Evolutionary conservation across 2,888 invertebrate species (phyloP).

Genomic region (Acleris sparsana): DNA sequence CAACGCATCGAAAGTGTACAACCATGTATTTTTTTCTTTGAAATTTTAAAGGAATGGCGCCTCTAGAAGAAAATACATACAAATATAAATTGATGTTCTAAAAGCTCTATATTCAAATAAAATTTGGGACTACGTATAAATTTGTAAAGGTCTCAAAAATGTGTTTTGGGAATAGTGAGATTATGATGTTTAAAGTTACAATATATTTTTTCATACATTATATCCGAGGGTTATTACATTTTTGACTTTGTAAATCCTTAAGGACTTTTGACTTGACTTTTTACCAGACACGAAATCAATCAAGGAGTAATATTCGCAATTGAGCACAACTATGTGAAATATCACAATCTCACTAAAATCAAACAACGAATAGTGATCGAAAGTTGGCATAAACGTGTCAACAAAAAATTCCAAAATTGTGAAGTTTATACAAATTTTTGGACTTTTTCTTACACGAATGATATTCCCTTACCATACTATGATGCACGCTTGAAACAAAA

Average conservation of each 20-base stretch:
- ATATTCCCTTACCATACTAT: conserved; percentile 25
- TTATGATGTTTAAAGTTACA: conserved; percentile 4
- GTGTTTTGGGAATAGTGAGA: conserved; percentile 46
- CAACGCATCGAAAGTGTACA: too few relatives aligned
- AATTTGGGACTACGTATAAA: conserved; percentile 61
- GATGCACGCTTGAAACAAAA: conserved; percentile 20
- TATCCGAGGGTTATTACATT: too few relatives aligned
- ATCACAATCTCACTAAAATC: conserved; percentile 46
- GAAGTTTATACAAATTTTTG: conserved; percentile 11
- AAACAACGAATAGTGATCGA: conserved; percentile 52
- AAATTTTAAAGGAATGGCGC: too few relatives aligned
- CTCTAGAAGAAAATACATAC: too few relatives aligned
- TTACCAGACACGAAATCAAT: too few relatives aligned
- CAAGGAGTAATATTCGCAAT: too few relatives aligned
- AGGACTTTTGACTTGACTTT: too few relatives aligned
- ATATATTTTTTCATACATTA: too few relatives aligned
- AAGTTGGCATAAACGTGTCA: conserved; percentile 49
- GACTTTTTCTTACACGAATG: conserved; percentile 34
- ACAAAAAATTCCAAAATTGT: conserved; percentile 36
- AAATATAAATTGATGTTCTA: conserved; percentile 41
- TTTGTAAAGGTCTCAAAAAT: conserved; percentile 79
- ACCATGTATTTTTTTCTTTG: too few relatives aligned
- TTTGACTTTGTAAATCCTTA: too few relatives aligned
- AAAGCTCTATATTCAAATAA: conserved; percentile 65
- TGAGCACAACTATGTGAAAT: background rate